Conservation (phyloP, 2,888 invertebrate species). For the Spicauda simplicius region DNA sequence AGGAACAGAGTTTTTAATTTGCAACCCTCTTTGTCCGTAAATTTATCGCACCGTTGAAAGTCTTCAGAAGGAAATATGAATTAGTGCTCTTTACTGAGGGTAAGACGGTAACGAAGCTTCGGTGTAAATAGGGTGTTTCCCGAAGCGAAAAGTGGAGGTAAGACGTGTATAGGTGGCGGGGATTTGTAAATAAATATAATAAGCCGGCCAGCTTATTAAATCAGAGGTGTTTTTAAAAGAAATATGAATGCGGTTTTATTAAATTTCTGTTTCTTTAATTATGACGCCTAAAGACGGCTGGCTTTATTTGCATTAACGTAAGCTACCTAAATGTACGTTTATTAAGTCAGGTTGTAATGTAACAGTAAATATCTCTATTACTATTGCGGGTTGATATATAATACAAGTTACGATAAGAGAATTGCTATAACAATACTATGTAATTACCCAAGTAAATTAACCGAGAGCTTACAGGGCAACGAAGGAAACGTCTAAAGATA, state of each 20-base stretch:
- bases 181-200: constrained; percentile 34
- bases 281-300: neutral
- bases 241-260: constrained; percentile 19
- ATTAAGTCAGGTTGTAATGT: neutral
- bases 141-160: constrained; percentile 23
- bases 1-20: constrained; percentile 76
- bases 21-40: constrained; percentile 71
- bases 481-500: too few species aligned
- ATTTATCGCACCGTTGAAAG: constrained; percentile 72
- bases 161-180: constrained; percentile 32
- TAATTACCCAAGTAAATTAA: too few species aligned
- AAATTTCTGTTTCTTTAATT: constrained; percentile 12
- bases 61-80: constrained; percentile 75
- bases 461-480: too few species aligned
- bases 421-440: too few species aligned
- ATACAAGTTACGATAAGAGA: too few species aligned
- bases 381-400: too few species aligned
- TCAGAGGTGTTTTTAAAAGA: constrained; percentile 29
- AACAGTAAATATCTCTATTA: too few species aligned
- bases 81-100: constrained; percentile 64
- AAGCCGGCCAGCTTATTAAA: constrained; percentile 36
- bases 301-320: neutral
- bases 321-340: neutral
- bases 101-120: constrained; percentile 58
- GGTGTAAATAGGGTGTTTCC: constrained; percentile 33